Conservation (phyloP, 2,113 vertebrate genomes). For the Megaceryle torquata region DNA sequence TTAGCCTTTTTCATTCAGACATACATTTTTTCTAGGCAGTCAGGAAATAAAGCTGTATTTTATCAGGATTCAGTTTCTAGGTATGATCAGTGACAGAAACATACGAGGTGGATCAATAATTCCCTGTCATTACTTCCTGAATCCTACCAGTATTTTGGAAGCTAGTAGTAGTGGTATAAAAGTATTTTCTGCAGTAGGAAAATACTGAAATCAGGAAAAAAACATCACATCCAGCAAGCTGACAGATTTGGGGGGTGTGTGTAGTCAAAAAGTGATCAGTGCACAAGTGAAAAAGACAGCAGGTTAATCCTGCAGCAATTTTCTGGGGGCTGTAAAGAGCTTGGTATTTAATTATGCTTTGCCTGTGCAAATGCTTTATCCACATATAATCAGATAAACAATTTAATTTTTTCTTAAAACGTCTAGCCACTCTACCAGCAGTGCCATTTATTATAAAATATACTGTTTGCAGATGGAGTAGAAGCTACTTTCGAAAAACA, state of each 20-base stretch:
- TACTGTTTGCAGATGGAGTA: background rate
- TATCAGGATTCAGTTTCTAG: background rate
- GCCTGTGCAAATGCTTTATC: background rate
- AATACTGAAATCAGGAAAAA: background rate
- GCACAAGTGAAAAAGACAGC: background rate
- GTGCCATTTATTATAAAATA: background rate
- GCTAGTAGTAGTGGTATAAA: background rate
- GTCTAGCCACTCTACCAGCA: background rate
- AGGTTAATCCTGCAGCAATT: background rate
- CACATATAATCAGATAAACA: background rate
- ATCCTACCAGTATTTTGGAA: background rate
- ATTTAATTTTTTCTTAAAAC: conserved; percentile 3
- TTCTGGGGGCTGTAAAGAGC: background rate
- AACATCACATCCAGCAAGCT: background rate
- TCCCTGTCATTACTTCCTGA: background rate
- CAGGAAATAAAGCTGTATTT: background rate
- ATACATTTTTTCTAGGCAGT: background rate
- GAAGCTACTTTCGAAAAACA: background rate
- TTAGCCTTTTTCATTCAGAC: background rate
- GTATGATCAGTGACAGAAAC: background rate
- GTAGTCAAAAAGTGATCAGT: background rate
- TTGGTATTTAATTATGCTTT: background rate
- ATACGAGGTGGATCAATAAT: background rate
- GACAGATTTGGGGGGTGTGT: background rate
- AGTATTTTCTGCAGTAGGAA: background rate